These are phyloP conservation scores for Drosophila tsacasi DNA, from an alignment of 1,140 invertebrate species.

Conservation along the genomic window DNA sequence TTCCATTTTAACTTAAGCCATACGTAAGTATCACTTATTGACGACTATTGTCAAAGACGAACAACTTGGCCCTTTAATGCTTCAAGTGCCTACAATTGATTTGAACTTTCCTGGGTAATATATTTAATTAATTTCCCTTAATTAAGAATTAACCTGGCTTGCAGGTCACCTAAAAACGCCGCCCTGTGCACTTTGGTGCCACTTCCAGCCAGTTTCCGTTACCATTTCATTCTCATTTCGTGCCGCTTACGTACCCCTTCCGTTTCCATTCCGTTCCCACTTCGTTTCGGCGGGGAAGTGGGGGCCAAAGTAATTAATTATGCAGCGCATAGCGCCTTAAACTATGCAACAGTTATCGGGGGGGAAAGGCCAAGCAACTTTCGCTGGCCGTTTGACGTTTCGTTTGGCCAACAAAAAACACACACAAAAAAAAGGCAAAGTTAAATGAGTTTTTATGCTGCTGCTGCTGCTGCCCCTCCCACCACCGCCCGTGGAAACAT, in stretches of 20 bases:
- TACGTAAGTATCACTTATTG: too few species aligned
- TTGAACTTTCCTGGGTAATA: too few species aligned
- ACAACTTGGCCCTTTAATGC: too few species aligned
- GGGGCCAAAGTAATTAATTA: slow-evolving; percentile 67
- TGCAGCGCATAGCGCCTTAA: slow-evolving; percentile 53
- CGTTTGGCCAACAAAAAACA: slow-evolving; percentile 40
- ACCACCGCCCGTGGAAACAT: neutral
- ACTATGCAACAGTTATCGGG: slow-evolving; percentile 77
- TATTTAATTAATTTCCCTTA: neutral
- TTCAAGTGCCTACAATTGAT: too few species aligned
- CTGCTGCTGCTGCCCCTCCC: neutral
- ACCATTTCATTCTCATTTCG: neutral
- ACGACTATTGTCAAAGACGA: too few species aligned
- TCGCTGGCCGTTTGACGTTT: slow-evolving; percentile 71
- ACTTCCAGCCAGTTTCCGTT: neutral
- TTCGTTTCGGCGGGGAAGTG: neutral
- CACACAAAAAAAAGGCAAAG: slow-evolving; percentile 53
- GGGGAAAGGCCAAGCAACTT: slow-evolving; percentile 47
- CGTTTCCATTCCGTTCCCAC: slow-evolving; percentile 4
- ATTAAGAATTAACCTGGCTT: neutral
- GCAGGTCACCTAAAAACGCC: neutral
- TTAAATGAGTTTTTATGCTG: slow-evolving; percentile 80
- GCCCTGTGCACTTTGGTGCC: neutral
- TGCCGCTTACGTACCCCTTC: neutral
- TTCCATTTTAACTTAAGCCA: too few species aligned